Base-by-base conservation (phyloP, 2,113 vertebrate genomes). In the Sakesphorus luctuosus region DNA sequence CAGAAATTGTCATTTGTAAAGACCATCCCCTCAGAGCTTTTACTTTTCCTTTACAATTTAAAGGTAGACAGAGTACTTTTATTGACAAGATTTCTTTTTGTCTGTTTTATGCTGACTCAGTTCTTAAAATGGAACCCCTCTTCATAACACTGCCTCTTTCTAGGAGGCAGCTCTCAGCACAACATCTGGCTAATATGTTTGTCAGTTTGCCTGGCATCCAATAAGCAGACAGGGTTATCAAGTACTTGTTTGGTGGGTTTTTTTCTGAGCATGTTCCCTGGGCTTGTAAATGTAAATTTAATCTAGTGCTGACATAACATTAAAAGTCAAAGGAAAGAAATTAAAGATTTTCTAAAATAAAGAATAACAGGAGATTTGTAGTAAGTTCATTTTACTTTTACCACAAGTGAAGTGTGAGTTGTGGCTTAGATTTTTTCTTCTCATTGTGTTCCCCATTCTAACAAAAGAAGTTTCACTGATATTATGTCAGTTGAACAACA, bases 11-110 rank as follows among this genome's bases (percentile, higher is more conserved):
- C 8, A 1, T 25, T 38, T 40, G 3, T 36, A 47, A 76, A 59
- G 40, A 18, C 1, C 13, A 7, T 0, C 0, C 3, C 2, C 28
- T 35, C 29, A 1, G 8, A 5, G 7, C 0, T 16, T 23, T 26
- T 0, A 10, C 5, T 59, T 90, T 44, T 29, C 4, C 10, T 58
- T 53, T 23, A 13, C 53, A 47, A 40, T 61, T 35, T 20, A 31
- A 61, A 23, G 13, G 5, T 9, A 35, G 13, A 8, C 36, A 46
- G 43, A 63, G 8, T 40, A 10, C 8, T 23, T 71, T 55, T 63
- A 19, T 46, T 59, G 20, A 35, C 15, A n/a, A n/a, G 18, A 13
- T 6, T 3, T 9, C 14, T 56, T 72, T 52, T 29, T 72, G 58
- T 53, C 10, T 16, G 4, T 6, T 1, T 40, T 47, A 15, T 4